Evolutionary conservation across 37 sponge, comb jelly and placozoan genomes (phyloP).

Genomic region (Dysidea cf. avara): DNA sequence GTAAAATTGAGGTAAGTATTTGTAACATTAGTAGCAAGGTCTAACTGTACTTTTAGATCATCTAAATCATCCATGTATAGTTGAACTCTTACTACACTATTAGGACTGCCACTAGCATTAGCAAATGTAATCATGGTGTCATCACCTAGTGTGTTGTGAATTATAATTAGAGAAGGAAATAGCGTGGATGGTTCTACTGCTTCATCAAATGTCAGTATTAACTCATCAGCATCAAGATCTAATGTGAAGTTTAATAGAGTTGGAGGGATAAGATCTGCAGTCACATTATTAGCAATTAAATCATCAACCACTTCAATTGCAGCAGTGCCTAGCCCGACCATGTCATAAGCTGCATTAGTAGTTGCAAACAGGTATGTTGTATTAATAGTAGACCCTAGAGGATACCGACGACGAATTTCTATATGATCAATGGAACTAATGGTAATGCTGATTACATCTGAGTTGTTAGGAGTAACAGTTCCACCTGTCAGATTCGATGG

Average conservation of each 20-base stretch:
- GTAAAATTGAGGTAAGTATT: conserved; percentile 54
- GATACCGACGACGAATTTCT: conserved; percentile 40
- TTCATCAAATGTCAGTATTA: conserved; percentile 78
- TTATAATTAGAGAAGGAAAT: conserved; percentile 27
- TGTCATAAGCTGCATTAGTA: conserved; percentile 47
- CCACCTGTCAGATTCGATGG: conserved; percentile 30
- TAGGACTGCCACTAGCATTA: conserved; percentile 5
- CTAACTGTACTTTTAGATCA: conserved; percentile 65
- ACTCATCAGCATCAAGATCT: conserved; percentile 65
- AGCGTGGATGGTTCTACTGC: conserved; percentile 54
- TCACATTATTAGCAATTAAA: conserved; percentile 50
- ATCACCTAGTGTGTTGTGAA: conserved; percentile 23
- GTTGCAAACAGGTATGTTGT: conserved; percentile 45
- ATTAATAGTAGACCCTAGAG: conserved; percentile 34
- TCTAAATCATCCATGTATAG: conserved; percentile 59
- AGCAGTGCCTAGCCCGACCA: conserved; percentile 43
- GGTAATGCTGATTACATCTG: conserved; percentile 50
- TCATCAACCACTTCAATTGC: conserved; percentile 27
- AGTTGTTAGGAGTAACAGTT: conserved; percentile 32
- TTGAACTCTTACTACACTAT: conserved; percentile 29
- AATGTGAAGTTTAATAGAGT: conserved; percentile 63
- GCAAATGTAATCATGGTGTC: conserved; percentile 18
- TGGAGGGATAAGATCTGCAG: conserved; percentile 71
- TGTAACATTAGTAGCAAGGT: conserved; percentile 38
- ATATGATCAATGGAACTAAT: conserved; percentile 32